Conservation (phyloP, 2,888 invertebrate species). For the Campoplex capitator region DNA sequence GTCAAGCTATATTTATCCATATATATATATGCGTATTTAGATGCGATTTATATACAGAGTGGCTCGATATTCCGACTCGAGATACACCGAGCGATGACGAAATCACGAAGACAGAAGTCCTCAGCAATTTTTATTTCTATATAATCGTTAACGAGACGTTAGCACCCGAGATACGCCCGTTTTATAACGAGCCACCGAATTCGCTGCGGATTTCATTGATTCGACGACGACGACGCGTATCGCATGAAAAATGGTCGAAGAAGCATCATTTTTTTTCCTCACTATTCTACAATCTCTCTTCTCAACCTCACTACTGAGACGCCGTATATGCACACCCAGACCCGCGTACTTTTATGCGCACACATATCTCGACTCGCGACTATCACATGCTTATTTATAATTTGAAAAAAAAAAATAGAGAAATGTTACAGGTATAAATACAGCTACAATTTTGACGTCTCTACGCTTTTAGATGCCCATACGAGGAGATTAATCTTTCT, state of each 20-base stretch:
- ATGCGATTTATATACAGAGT: not conserved
- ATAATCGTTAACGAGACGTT: not conserved
- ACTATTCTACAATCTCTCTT: not conserved
- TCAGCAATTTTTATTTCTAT: not conserved
- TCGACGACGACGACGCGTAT: not conserved
- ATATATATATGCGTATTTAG: not conserved
- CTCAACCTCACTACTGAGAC: not conserved
- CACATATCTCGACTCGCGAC: not conserved
- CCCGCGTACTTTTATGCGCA: too few relatives aligned
- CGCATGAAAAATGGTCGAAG: not conserved
- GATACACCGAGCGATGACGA: not conserved
- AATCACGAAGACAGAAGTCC: not conserved
- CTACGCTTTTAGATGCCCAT: conserved; percentile 2
- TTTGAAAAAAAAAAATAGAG: not conserved
- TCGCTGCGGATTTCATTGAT: not conserved
- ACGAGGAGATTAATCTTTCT: conserved; percentile 50
- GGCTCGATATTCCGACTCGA: not conserved
- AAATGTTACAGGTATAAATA: not conserved
- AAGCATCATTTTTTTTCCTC: not conserved
- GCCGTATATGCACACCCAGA: not conserved
- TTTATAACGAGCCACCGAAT: not conserved
- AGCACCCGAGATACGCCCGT: too few relatives aligned
- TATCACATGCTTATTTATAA: not conserved
- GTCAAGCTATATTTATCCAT: not conserved
- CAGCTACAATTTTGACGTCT: conserved; percentile 40